Percentiles rank a stretch among this genome's conserved stretches.
phyloP scores from a whole-genome alignment of 2,113 vertebrate species.

The Coregonus clupeaformis region DNA sequence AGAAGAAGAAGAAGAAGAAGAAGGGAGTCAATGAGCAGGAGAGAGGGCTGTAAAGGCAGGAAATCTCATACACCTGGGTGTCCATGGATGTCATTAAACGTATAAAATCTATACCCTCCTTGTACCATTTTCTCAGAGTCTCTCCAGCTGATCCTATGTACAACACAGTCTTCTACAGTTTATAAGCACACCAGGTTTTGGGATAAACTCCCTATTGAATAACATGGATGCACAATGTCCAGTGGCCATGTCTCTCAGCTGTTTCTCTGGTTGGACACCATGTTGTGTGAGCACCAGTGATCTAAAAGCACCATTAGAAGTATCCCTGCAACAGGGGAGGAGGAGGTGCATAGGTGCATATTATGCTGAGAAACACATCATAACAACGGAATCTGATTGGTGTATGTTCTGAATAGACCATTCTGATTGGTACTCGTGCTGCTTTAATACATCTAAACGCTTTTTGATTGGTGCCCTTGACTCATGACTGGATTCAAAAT shows the following conservation, averaged over 20 bases:
- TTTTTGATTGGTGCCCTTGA: constrained; percentile 38
- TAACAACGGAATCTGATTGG: constrained; percentile 24
- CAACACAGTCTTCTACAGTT: constrained; percentile 55
- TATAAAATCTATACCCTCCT: constrained; percentile 5
- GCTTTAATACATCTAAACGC: constrained; percentile 15
- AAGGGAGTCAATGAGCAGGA: background rate
- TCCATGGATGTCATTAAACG: constrained; percentile 35
- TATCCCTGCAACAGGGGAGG: constrained; percentile 65
- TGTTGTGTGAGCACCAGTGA: constrained; percentile 69
- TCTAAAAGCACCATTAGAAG: constrained; percentile 73
- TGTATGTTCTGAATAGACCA: constrained; percentile 37
- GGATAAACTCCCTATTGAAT: constrained; percentile 48
- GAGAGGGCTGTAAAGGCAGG: too few species aligned
- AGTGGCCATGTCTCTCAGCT: constrained; percentile 43
- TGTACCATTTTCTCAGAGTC: background rate
- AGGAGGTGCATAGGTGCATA: constrained; percentile 70
- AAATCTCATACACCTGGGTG: constrained; percentile 27
- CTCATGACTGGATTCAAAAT: constrained; percentile 33
- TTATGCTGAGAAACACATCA: constrained; percentile 48
- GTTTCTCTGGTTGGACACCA: constrained; percentile 47
- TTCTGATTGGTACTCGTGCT: constrained; percentile 41
- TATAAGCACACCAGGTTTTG: constrained; percentile 37
- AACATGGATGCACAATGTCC: constrained; percentile 54
- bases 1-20: constrained; percentile 23
- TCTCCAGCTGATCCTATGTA: constrained; percentile 46